Evolutionary conservation across 2,797 vertebrate genomes (phyloP).

Genomic region (Alfaro cultratus): DNA sequence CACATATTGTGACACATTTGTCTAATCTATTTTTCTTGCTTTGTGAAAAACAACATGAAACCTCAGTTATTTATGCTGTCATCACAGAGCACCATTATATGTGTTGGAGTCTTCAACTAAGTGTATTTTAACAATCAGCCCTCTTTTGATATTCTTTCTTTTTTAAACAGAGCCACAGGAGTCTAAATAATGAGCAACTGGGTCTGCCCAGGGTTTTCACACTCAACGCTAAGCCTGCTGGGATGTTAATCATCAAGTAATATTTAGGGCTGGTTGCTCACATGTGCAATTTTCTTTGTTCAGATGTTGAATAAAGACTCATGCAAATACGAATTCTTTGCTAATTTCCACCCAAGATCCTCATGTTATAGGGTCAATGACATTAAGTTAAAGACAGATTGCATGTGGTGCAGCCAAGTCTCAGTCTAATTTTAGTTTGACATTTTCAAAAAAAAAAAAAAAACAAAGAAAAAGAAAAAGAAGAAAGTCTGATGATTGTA

Average conservation of each 20-base stretch:
- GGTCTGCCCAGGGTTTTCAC: constrained; percentile 36
- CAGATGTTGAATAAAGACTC: constrained; percentile 27
- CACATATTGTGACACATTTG: constrained; percentile 23
- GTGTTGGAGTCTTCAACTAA: constrained; percentile 3
- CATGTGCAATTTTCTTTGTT: constrained; percentile 17
- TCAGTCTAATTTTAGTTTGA: constrained; percentile 25
- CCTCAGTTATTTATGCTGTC: not conserved
- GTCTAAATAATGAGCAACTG: constrained; percentile 44
- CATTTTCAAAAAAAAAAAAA: constrained; percentile 4
- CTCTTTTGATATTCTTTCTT: constrained; percentile 22
- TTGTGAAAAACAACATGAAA: not conserved
- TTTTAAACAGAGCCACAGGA: constrained; percentile 37
- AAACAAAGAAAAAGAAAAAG: not conserved
- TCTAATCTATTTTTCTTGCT: not conserved
- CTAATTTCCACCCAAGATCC: constrained; percentile 19
- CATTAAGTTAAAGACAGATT: constrained; percentile 19
- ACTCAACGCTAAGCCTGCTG: constrained; percentile 42
- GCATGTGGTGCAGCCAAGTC: constrained; percentile 7
- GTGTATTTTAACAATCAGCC: constrained; percentile 12
- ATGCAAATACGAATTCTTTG: constrained; percentile 25
- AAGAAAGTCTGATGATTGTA: not conserved
- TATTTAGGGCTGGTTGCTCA: constrained; percentile 22
- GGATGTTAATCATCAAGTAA: constrained; percentile 49
- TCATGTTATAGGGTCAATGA: constrained; percentile 21
- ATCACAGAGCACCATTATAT: not conserved